phyloP scores from a whole-genome alignment of 1,140 invertebrate genomes.

The Nomia melanderi region DNA sequence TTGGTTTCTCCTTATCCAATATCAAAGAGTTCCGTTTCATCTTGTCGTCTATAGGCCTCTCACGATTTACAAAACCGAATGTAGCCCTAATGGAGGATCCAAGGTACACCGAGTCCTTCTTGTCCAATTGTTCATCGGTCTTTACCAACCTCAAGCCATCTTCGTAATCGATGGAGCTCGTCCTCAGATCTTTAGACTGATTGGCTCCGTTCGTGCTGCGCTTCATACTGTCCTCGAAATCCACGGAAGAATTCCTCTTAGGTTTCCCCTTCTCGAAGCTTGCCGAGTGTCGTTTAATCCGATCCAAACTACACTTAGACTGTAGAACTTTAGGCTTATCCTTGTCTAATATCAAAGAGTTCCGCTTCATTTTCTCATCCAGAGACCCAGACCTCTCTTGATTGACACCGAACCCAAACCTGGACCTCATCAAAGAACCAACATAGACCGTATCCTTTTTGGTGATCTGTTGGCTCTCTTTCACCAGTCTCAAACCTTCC shows the following conservation, averaged over 20 bases:
- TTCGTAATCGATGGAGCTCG: constrained; percentile 73
- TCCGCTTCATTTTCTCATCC: constrained; percentile 66
- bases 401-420: constrained; percentile 49
- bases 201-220: constrained; percentile 54
- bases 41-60: constrained; percentile 60
- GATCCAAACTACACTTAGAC: constrained; percentile 62
- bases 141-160: constrained; percentile 59
- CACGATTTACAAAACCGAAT: constrained; percentile 49
- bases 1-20: constrained; percentile 66
- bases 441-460: constrained; percentile 42
- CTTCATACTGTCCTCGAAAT: constrained; percentile 72
- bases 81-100: constrained; percentile 49
- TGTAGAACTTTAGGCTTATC: constrained; percentile 63
- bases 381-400: constrained; percentile 48
- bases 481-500: constrained; percentile 56
- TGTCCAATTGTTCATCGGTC: constrained; percentile 48
- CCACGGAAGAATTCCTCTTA: constrained; percentile 70
- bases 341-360: constrained; percentile 66
- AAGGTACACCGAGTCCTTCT: constrained; percentile 31
- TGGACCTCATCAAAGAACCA: constrained; percentile 47
- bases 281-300: constrained; percentile 72
- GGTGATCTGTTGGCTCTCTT: constrained; percentile 47
- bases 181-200: constrained; percentile 41
- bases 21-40: constrained; percentile 66
- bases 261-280: constrained; percentile 60